Evolutionary conservation across 2,113 vertebrate species (phyloP).

Genomic region (Andinoacara biseriatus): DNA sequence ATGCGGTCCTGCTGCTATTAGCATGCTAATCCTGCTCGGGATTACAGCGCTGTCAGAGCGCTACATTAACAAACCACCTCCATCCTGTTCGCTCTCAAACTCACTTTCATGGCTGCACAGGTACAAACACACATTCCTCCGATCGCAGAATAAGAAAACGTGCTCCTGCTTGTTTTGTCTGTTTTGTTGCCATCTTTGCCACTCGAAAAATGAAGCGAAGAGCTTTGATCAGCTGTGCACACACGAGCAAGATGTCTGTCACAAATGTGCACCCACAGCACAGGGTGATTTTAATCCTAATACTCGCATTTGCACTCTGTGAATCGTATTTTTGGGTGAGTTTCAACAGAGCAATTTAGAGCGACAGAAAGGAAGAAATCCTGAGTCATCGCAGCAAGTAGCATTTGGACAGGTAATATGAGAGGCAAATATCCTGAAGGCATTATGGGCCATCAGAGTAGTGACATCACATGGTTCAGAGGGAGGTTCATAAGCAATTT

Average conservation of each 20-base stretch:
- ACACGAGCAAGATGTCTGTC: background rate
- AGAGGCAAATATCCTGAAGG: background rate
- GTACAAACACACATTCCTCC: background rate
- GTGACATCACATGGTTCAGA: background rate
- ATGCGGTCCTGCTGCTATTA: constrained; percentile 38
- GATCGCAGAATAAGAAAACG: background rate
- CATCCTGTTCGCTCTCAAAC: background rate
- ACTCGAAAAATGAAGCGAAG: background rate
- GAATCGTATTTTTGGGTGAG: background rate
- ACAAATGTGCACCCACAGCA: background rate
- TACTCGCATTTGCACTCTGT: constrained; percentile 16
- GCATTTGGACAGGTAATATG: background rate
- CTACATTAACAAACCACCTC: constrained; percentile 40
- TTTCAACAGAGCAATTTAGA: background rate
- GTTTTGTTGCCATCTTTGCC: background rate
- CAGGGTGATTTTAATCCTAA: constrained; percentile 4
- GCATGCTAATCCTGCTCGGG: constrained; percentile 46
- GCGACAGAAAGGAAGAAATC: constrained; percentile 1
- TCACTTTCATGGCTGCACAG: background rate
- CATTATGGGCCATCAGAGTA: background rate
- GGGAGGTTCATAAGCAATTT: background rate
- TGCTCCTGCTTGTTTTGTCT: background rate
- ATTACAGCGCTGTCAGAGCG: constrained; percentile 35
- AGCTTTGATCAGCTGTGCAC: background rate
- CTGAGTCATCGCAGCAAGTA: background rate